Base-by-base conservation (phyloP, 1,140 invertebrate genomes). In the Bombus impatiens region DNA sequence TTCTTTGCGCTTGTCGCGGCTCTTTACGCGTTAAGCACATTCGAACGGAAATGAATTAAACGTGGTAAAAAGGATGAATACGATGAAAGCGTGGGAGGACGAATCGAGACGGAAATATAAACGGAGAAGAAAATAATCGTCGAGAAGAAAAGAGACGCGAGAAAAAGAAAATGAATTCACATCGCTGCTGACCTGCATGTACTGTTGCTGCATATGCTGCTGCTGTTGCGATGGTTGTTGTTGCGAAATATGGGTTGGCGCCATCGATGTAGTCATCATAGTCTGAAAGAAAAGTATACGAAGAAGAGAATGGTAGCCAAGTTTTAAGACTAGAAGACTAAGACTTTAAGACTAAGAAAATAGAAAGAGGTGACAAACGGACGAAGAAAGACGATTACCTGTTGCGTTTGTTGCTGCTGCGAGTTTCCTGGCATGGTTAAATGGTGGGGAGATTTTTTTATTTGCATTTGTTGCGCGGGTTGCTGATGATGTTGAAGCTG, bases 131-230 rank as follows among this genome's bases (percentile, higher is more conserved):
- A 70, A 28, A 71, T 0, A 3, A 25, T 25, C 44, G 44, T 18
- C 0, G 15, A 47, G 6, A 5, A 53, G 47, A 10, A 15, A 71
- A 81, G n/a, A 47, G 32, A 79, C 59, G 13, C 18, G 8, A 9
- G 5, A 13, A 18, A 22, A 1, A 22, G 25, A 42, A 62, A 67
- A 62, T 2, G 22, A 65, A 77, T 74, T 59, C 84, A 74, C 87
- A 15, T 35, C 0, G 47, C 5, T 53, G 40, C 93, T 92, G 84
- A 95, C 94, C 93, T 95, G 95, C 93, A 94, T 95, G 70, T 95
- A 95, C 86, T 95, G 95, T 91, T 96, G 96, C 40, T 89, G 94
- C 91, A 94, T 95, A 70, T 95, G 96, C 74, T 95, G 93, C 93
- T 93, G 85, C 94, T 91, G 44, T 35, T 83, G 82, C 44, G 68